Percentiles rank a stretch among this genome's conserved stretches.
These are phyloP conservation scores for Mungos mungo DNA, from an alignment of 2,113 vertebrate species.

Conservation along the genomic window DNA sequence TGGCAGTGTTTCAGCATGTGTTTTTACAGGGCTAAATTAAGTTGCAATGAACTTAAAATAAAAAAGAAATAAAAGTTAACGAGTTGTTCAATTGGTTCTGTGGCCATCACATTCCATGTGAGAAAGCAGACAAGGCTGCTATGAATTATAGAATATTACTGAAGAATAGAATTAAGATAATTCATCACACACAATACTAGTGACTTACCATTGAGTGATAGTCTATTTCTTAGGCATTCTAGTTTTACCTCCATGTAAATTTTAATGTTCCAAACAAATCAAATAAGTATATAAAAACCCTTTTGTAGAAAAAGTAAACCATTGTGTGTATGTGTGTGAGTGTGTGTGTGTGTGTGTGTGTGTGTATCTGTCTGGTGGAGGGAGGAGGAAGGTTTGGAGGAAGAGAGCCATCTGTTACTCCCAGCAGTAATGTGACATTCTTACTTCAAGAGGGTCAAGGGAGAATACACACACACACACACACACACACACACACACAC, in stretches of 20 bases:
- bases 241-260: conserved; percentile 62
- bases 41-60: conserved; percentile 74
- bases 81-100: conserved; percentile 37
- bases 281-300: background rate
- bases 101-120: conserved; percentile 45
- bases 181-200: background rate
- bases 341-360: background rate
- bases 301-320: conserved; percentile 30
- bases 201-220: conserved; percentile 39
- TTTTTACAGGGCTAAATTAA: conserved; percentile 75
- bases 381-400: background rate
- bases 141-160: conserved; percentile 41
- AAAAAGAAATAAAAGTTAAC: conserved; percentile 72
- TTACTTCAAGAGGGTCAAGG: background rate
- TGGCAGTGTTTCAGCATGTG: conserved; percentile 66
- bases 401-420: background rate
- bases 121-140: background rate
- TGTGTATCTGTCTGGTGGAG: background rate
- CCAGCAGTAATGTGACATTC: background rate
- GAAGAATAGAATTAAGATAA: conserved; percentile 56
- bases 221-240: conserved; percentile 27
- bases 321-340: background rate
- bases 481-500: background rate
- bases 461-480: background rate
- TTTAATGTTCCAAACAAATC: conserved; percentile 49